Percentiles rank a stretch among this genome's conserved stretches.
Conservation (phyloP, 2,888 invertebrate species). For the Linyphia triangularis region DNA sequence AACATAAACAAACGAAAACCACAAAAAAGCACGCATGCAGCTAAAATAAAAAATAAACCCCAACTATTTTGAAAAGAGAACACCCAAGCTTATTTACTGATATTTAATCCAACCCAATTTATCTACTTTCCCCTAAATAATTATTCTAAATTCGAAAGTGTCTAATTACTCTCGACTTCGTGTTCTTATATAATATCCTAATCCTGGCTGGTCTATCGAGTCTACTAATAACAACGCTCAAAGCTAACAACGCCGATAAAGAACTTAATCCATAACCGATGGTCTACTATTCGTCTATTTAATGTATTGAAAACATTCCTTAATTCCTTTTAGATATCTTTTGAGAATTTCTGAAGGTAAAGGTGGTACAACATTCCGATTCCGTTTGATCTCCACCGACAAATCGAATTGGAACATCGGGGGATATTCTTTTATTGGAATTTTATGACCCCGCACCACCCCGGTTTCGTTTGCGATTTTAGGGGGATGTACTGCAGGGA, state of each 20-base stretch:
- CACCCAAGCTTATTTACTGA: neutral
- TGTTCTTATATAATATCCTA: neutral
- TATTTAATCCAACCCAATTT: neutral
- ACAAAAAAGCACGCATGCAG: too few relatives aligned
- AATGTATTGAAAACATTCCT: slow-evolving; percentile 7
- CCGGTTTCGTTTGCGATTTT: neutral
- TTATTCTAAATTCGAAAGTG: slow-evolving; percentile 7
- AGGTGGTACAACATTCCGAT: neutral
- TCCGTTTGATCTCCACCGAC: slow-evolving; percentile 46
- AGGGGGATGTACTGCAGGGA: neutral
- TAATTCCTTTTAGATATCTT: slow-evolving; percentile 16
- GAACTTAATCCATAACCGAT: slow-evolving; percentile 26
- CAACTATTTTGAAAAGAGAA: neutral
- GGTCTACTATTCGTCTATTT: neutral
- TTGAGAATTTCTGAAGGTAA: too few relatives aligned
- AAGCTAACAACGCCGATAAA: slow-evolving; percentile 22
- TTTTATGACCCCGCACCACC: slow-evolving; percentile 39
- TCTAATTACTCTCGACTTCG: neutral
- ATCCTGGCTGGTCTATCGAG: neutral
- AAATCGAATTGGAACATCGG: slow-evolving; percentile 9
- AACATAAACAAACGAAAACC: too few relatives aligned
- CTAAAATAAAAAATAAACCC: too few relatives aligned
- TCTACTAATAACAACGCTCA: neutral
- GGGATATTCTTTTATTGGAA: slow-evolving; percentile 49
- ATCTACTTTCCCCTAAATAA: neutral